A percentile compares a stretch with the other conserved stretches of the same genome.
Evolutionary conservation across 2,888 invertebrate species (phyloP).

Genomic region (Polylopha cassiicola): DNA sequence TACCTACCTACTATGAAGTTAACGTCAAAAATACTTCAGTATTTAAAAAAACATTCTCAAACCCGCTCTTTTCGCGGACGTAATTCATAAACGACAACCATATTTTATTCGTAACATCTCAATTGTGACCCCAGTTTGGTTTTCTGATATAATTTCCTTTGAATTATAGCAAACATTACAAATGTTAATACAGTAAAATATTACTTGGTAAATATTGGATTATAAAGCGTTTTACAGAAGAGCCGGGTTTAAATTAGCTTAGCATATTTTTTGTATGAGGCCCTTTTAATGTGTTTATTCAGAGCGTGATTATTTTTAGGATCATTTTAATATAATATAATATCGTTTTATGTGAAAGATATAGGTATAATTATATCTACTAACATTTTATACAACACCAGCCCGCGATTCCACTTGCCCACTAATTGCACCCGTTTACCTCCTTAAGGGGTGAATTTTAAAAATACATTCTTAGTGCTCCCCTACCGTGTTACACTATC

Average conservation of each 20-base stretch:
- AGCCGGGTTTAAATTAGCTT: constrained; percentile 6
- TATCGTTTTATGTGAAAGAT: no score
- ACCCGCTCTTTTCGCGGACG: constrained; percentile 33
- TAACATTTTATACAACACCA: no score
- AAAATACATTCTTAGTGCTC: no score
- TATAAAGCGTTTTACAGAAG: constrained; percentile 11
- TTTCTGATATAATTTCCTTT: constrained; percentile 56
- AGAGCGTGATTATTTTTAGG: background rate
- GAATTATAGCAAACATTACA: constrained; percentile 65
- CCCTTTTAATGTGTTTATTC: constrained; percentile 5
- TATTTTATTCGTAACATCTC: constrained; percentile 57
- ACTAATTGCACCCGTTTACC: no score
- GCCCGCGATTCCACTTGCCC: no score
- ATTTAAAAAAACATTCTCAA: constrained; percentile 3
- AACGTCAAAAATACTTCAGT: no score
- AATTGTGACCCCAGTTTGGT: constrained; percentile 49
- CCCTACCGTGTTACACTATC: no score
- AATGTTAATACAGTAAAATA: constrained; percentile 64
- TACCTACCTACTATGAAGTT: no score
- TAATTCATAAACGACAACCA: constrained; percentile 35
- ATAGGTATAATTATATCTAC: no score
- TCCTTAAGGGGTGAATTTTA: no score
- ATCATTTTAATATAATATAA: background rate
- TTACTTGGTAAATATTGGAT: constrained; percentile 50
- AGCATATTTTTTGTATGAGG: constrained; percentile 15